Evolutionary conservation across 2,888 invertebrate genomes (phyloP).

Genomic region (Lochmaea crataegi): DNA sequence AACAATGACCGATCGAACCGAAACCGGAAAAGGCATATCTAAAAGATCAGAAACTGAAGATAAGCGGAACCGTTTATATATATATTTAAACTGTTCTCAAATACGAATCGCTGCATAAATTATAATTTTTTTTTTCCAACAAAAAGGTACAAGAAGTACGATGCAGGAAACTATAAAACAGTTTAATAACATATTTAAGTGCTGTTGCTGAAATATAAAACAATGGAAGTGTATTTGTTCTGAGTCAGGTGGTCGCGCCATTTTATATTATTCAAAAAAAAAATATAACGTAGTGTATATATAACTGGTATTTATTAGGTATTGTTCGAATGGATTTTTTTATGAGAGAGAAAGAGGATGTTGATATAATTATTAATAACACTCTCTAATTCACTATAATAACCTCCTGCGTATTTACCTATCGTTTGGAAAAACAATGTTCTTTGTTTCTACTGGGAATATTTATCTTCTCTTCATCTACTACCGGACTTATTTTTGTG

Average conservation of each 20-base stretch:
- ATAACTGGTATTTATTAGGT: conserved; percentile 60
- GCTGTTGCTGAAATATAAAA: conserved; percentile 63
- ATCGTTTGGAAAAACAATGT: conserved; percentile 26
- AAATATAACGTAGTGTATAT: conserved; percentile 54
- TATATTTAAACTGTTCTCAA: conserved; percentile 57
- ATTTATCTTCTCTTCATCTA: conserved; percentile 30
- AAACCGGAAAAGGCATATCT: conserved; percentile 55
- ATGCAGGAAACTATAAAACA: conserved; percentile 64
- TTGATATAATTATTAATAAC: conserved; percentile 47
- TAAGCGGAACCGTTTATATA: conserved; percentile 47
- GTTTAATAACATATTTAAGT: conserved; percentile 66
- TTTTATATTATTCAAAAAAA: conserved; percentile 55
- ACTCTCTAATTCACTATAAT: conserved; percentile 28
- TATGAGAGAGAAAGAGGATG: conserved; percentile 56
- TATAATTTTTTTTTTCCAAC: conserved; percentile 40
- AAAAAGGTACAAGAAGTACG: conserved; percentile 50
- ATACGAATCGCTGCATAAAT: conserved; percentile 62
- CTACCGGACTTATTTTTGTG: conserved; percentile 16
- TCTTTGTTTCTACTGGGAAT: conserved; percentile 27
- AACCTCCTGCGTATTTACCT: conserved; percentile 28
- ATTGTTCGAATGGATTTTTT: conserved; percentile 58
- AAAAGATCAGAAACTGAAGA: conserved; percentile 44
- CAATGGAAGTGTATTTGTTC: conserved; percentile 62
- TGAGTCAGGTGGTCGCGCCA: conserved; percentile 60
- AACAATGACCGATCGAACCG: conserved; percentile 61